Evolutionary conservation across 2,797 vertebrate genomes (phyloP).

Genomic region (Takifugu ocellatus): DNA sequence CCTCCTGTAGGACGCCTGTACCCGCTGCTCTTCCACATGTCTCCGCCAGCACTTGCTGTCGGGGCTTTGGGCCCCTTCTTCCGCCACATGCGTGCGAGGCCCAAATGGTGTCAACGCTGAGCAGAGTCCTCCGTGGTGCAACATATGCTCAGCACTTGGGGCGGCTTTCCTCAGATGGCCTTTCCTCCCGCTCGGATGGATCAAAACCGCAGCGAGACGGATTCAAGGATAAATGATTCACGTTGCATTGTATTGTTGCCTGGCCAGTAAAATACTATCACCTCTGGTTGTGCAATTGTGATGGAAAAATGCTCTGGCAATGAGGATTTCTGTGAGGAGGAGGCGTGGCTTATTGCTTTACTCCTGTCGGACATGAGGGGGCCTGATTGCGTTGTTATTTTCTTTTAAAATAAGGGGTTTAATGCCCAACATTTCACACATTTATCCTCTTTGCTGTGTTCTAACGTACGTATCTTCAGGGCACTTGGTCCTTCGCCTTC

Average conservation of each 20-base stretch:
- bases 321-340: too few relatives aligned
- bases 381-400: too few relatives aligned
- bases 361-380: neutral
- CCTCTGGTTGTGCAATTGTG: too few relatives aligned
- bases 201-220: constrained; percentile 12
- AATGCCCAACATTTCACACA: too few relatives aligned
- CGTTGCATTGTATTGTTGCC: neutral
- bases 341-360: too few relatives aligned
- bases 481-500: constrained; percentile 28
- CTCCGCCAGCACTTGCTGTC: constrained; percentile 52
- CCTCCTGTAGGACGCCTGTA: constrained; percentile 57
- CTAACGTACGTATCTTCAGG: constrained; percentile 36
- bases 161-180: constrained; percentile 44
- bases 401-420: too few relatives aligned
- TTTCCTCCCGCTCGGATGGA: constrained; percentile 28
- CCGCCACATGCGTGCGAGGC: constrained; percentile 45
- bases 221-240: neutral
- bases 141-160: constrained; percentile 55
- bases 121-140: constrained; percentile 49
- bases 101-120: constrained; percentile 57
- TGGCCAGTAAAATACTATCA: too few relatives aligned
- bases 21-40: constrained; percentile 63
- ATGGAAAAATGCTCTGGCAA: too few relatives aligned
- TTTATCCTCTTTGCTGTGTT: too few relatives aligned
- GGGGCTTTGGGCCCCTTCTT: constrained; percentile 30